Conservation (phyloP, 2,113 vertebrate species). For the Chroicocephalus ridibundus region DNA sequence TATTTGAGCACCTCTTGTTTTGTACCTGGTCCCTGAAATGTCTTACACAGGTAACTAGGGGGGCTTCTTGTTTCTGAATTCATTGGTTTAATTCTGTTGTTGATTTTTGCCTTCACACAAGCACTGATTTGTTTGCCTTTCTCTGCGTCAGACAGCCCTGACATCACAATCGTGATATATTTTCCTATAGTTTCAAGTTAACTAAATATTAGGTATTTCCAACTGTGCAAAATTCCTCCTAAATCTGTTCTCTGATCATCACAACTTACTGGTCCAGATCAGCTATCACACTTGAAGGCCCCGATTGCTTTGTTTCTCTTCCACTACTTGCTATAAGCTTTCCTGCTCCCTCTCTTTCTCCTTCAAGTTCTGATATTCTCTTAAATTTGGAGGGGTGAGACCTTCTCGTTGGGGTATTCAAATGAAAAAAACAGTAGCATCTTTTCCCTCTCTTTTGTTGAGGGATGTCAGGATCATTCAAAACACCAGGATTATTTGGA, state of each 20-base stretch:
- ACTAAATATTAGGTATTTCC: not conserved
- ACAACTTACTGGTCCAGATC: not conserved
- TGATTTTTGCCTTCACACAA: not conserved
- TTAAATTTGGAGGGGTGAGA: not conserved
- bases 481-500: not conserved
- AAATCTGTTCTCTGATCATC: not conserved
- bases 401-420: not conserved
- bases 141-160: not conserved
- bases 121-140: not conserved
- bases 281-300: not conserved
- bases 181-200: not conserved
- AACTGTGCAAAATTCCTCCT: not conserved
- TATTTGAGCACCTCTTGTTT: not conserved
- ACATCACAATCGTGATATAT: accelerated
- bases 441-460: not conserved
- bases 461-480: not conserved
- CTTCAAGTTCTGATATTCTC: not conserved
- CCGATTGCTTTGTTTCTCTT: not conserved
- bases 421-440: not conserved
- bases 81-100: not conserved
- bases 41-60: not conserved
- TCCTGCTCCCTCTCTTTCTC: not conserved
- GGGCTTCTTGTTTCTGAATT: not conserved
- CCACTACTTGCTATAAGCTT: not conserved
- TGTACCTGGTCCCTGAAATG: not conserved